Evolutionary conservation across 2,113 vertebrate species (phyloP), one percentile per base, ranked within the genome.

Genomic region (Macquaria ambigua): DNA sequence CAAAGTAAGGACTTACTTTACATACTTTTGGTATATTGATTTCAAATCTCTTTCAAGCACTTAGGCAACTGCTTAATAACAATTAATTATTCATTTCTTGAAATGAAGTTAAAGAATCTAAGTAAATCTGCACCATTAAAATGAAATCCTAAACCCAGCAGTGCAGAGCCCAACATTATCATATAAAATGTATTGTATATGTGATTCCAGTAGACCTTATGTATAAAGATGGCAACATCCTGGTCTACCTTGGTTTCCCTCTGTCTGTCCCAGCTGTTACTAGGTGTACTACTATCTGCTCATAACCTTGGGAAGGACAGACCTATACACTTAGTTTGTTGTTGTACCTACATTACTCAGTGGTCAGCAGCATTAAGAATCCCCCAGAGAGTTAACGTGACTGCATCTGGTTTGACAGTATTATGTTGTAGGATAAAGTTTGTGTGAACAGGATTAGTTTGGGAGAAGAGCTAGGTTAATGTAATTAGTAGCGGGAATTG

Each of bases 401-500:
- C 61, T 25, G 15, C 59, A 50, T 73, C 25, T 58, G 61, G 23
- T 79, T 21, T 48, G 55, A 71, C 63, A 70, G 83, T 3, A 52
- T 70, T 52, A 55, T 69, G 39, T 31, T 50, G 34, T 15, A 48
- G 66, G 21, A 63, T 46, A 59, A 77, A 67, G n/a, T 79, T 10
- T 53, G 52, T 50, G 52, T 28, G 71, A 63, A 58, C 28, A 28
- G 62, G 64, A 74, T 79, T 68, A 25, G 48, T 71, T 83, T 81
- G 68, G 69, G 21, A 74, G 55, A 80, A 59, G 64, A 77, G 81
- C 21, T 43, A 23, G 15, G 67, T 71, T 81, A 71, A 73, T 31
- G 34, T 83, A 55, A 81, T 87, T 86, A 90, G 85, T 46, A 3
- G 67, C 63, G 83, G 59, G 34, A 77, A 77, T 76, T 74, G 63